Percentiles rank a stretch among this genome's conserved stretches.
phyloP scores from a whole-genome alignment of 2,888 invertebrate genomes.

The Cephalotes varians region DNA sequence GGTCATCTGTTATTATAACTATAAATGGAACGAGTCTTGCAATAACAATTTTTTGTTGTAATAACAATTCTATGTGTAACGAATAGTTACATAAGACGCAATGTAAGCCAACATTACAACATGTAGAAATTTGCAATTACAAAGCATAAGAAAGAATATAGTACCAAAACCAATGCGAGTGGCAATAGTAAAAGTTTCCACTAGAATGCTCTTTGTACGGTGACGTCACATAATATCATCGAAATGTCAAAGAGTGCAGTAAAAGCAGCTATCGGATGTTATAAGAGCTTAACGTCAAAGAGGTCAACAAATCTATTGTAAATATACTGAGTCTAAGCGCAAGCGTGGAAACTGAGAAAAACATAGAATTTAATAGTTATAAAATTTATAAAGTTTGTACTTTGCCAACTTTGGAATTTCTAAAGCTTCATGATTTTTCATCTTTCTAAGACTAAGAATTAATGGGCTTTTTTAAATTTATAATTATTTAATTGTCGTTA shows the following conservation, averaged over 20 bases:
- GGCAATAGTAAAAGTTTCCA: slow-evolving; percentile 27
- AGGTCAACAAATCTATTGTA: slow-evolving; percentile 4
- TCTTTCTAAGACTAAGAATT: neutral
- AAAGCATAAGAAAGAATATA: neutral
- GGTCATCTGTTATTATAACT: slow-evolving; percentile 7
- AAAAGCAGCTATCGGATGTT: slow-evolving; percentile 9
- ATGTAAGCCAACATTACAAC: neutral
- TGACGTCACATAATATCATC: slow-evolving; percentile 19
- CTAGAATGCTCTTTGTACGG: slow-evolving; percentile 25
- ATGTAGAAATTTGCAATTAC: neutral
- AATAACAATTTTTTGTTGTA: slow-evolving; percentile 8
- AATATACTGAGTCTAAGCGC: neutral
- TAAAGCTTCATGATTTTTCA: neutral
- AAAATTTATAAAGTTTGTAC: neutral
- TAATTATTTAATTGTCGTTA: neutral
- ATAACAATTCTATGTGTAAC: neutral
- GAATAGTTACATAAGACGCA: neutral
- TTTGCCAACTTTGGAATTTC: neutral
- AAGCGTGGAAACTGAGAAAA: neutral
- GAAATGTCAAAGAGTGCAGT: slow-evolving; percentile 58
- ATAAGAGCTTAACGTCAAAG: neutral
- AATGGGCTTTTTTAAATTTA: neutral
- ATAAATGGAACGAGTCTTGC: neutral
- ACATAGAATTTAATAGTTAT: neutral
- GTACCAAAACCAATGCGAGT: neutral